Evolutionary conservation across 2,888 invertebrate genomes (phyloP), one percentile per base, ranked within the genome.

Genomic region (Clanis bilineata): DNA sequence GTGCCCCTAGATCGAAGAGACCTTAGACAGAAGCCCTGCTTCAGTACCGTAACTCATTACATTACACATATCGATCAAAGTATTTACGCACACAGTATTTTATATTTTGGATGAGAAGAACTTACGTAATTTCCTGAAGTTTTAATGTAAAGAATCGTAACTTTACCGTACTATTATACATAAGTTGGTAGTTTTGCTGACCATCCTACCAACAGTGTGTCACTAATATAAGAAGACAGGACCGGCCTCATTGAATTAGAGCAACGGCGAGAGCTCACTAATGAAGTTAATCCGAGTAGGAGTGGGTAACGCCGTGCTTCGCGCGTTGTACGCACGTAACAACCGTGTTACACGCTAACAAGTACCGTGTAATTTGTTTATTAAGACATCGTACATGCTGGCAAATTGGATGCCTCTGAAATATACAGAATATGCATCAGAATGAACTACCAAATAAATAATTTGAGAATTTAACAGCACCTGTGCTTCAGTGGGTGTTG

Each of bases 181-280:
- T 43, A 22, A 15, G 5, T 36, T 47, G 12, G 3, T 12, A 18
- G 21, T 12, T 47, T 18, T 5, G 18, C 18, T 25, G 12, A 4
- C 51, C 10, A 9, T 58, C 32, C 9, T 10, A 9, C 7, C 15
- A 12, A 1, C 56, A 25, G 15, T 59, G 45, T 56, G 45, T 59
- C 45, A 38, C 44, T 59, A 54, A 62, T 61, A 60, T 59, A 63
- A 62, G 63, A 58, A 32, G 62, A 57, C 51, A 51, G 60, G 56
- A 45, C 55, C 65, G 66, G 61, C 62, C 69, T 74, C 69, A 82
- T 82, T 78, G 77, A 82, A 82, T 83, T 79, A 82, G 72, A 70
- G 69, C 71, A 70, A 68, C 74, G 68, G 70, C 77, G 73, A 73
- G 70, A 74, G 71, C 71, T 67, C 69, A 62, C 72, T 82, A 82